A percentile compares a stretch with the other conserved stretches of the same genome.
These are phyloP conservation scores for Electrophaes corylata DNA, from an alignment of 2,888 invertebrate species.

Conservation along the genomic window DNA sequence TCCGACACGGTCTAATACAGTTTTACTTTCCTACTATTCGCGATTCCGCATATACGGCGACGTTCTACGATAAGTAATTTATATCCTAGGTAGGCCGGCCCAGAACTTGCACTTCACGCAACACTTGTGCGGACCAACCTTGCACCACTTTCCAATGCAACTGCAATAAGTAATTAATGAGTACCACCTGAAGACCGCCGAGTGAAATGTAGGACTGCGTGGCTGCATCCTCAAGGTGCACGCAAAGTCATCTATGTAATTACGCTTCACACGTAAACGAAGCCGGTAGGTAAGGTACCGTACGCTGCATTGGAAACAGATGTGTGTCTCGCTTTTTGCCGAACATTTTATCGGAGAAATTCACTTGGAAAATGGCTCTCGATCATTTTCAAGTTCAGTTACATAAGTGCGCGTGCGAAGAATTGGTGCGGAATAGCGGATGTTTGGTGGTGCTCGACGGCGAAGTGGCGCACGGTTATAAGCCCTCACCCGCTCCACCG, in stretches of 20 bases:
- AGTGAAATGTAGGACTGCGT: constrained; percentile 69
- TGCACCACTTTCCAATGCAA: constrained; percentile 42
- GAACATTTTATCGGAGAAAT: constrained; percentile 84
- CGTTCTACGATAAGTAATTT: constrained; percentile 41
- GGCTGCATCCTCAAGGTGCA: constrained; percentile 58
- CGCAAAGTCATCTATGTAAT: constrained; percentile 65
- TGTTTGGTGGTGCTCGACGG: constrained; percentile 81
- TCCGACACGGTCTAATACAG: constrained; percentile 52
- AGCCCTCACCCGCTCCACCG: constrained; percentile 72
- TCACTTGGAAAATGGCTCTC: constrained; percentile 83
- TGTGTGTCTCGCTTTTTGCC: constrained; percentile 77
- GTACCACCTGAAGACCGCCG: constrained; percentile 57
- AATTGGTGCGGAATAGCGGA: constrained; percentile 85
- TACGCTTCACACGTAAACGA: constrained; percentile 59
- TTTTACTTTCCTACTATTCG: constrained; percentile 71
- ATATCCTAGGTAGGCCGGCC: constrained; percentile 51
- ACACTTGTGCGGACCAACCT: no score
- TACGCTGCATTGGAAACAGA: constrained; percentile 63
- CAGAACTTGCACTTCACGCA: constrained; percentile 46
- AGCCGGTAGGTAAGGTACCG: constrained; percentile 37
- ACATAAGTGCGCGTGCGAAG: constrained; percentile 82
- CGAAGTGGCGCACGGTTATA: constrained; percentile 80
- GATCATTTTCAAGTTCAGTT: constrained; percentile 85
- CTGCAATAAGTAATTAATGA: constrained; percentile 34
- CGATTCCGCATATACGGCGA: constrained; percentile 61